Evolutionary conservation across 2,113 vertebrate species (phyloP), one percentile per base, ranked within the genome.

Genomic region (Eudyptes chrysolophus): DNA sequence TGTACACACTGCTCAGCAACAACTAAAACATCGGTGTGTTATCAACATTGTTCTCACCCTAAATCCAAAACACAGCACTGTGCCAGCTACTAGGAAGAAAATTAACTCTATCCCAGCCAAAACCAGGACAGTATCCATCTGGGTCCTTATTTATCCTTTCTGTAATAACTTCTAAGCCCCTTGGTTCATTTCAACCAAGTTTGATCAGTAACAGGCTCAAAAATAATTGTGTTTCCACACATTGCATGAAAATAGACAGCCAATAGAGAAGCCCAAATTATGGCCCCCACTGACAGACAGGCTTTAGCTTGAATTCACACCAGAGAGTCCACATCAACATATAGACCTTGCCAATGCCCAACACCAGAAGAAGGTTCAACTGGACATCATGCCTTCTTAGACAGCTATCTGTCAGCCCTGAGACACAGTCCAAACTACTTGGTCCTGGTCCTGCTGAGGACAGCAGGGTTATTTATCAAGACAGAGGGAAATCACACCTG

Each of bases 101-200:
- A 42, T 42, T 42, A 42, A 42, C 42, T 42, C 42, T 42, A 42
- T 42, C 42, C 42, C 42, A 42, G 42, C 42, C 42, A 42, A 42
- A 42, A 42, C 42, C 42, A 42, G 42, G 42, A 42, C 42, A 42
- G 42, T 42, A 42, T 42, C 42, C 42, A 0, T 77, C 54, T 69
- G 57, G 27, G 44, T 76, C 30, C 44, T 52, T 60, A 55, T 93
- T 95, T 44, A 32, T 84, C 26, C 48, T 93, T 75, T 72, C 55
- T 42, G 16, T 57, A 92, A 61, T 32, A 85, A 74, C 22, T 94
- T 80, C 75, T 77, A 46, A 83, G 66, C 32, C 20, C 77, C 19
- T 92, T 69, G 40, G 38, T 58, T 92, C 24, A 65, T 89, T 95
- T 74, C 66, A 83, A 69, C 14, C 18, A 62, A 86, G 32, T 61